Evolutionary conservation across 92 coral and sea anemone genomes (phyloP).

Genomic region (Blastomussa wellsi): DNA sequence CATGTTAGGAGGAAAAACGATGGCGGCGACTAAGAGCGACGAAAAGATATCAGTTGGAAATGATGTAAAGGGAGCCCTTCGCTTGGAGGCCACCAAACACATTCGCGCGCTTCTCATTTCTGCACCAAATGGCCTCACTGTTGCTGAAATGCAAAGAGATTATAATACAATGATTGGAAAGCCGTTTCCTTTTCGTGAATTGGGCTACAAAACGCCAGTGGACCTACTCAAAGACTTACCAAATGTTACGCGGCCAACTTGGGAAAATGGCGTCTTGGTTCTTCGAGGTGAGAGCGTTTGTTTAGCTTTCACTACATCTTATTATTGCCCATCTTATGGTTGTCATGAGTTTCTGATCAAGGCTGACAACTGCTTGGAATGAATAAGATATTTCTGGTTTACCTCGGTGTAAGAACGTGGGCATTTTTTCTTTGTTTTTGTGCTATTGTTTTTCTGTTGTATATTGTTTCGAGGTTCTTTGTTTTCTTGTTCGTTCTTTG

Average conservation of each 20-base stretch:
- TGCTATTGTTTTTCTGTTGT: too few species aligned
- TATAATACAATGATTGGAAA: conserved; percentile 82
- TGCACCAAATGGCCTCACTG: conserved; percentile 89
- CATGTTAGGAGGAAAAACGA: not conserved
- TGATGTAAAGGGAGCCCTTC: conserved; percentile 48
- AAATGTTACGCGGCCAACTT: conserved; percentile 82
- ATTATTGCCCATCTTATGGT: not conserved
- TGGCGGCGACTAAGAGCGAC: conserved; percentile 12
- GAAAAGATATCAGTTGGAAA: conserved; percentile 51
- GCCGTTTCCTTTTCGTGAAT: conserved; percentile 85
- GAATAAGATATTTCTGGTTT: too few species aligned
- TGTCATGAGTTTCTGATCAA: not conserved
- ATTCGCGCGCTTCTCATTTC: conserved; percentile 92
- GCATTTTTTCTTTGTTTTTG: too few species aligned
- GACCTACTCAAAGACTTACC: conserved; percentile 90
- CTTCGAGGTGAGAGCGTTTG: conserved; percentile 68
- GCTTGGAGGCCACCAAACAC: conserved; percentile 66
- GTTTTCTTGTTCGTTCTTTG: too few species aligned
- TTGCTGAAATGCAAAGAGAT: conserved; percentile 87
- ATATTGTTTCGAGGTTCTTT: too few species aligned
- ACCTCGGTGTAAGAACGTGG: too few species aligned
- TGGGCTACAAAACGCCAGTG: conserved; percentile 70
- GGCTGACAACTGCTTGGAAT: not conserved
- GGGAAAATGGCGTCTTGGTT: conserved; percentile 78
- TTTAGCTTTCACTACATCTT: not conserved